phyloP scores from a whole-genome alignment of 2,797 vertebrate genomes.

The Ambastaia sidthimunki region DNA sequence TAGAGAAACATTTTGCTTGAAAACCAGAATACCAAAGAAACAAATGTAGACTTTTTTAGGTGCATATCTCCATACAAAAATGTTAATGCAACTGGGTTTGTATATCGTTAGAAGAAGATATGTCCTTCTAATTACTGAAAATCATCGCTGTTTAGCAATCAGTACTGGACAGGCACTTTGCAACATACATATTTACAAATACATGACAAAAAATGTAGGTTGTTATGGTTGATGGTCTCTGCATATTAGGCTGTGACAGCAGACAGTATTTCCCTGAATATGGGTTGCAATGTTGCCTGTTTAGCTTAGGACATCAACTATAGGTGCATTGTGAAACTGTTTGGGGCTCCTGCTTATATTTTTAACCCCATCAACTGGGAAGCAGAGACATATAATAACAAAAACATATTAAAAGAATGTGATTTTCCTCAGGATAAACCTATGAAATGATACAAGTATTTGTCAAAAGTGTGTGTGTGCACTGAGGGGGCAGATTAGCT shows the following conservation, averaged over 20 bases:
- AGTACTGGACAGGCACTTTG: conserved; percentile 87
- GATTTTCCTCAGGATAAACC: no score
- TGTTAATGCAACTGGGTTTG: conserved; percentile 79
- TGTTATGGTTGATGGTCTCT: no score
- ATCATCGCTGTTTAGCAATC: conserved; percentile 81
- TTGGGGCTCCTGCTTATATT: conserved; percentile 7
- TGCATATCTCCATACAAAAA: conserved; percentile 79
- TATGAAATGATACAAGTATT: neutral
- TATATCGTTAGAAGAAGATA: conserved; percentile 71
- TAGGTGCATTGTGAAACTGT: neutral
- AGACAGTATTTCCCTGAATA: neutral
- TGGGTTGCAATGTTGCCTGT: neutral
- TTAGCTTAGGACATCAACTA: neutral
- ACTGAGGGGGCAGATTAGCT: conserved; percentile 32
- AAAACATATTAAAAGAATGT: no score
- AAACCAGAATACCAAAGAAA: conserved; percentile 79
- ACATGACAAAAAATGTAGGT: conserved; percentile 60
- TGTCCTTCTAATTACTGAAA: conserved; percentile 66
- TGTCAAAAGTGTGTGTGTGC: neutral
- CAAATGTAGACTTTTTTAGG: conserved; percentile 77
- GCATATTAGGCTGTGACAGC: neutral
- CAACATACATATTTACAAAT: conserved; percentile 80
- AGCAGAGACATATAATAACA: neutral
- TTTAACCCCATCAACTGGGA: conserved; percentile 6
- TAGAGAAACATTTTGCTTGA: conserved; percentile 63